Base-by-base conservation (phyloP, 2,113 vertebrate species). In the Mormoops blainvillei region DNA sequence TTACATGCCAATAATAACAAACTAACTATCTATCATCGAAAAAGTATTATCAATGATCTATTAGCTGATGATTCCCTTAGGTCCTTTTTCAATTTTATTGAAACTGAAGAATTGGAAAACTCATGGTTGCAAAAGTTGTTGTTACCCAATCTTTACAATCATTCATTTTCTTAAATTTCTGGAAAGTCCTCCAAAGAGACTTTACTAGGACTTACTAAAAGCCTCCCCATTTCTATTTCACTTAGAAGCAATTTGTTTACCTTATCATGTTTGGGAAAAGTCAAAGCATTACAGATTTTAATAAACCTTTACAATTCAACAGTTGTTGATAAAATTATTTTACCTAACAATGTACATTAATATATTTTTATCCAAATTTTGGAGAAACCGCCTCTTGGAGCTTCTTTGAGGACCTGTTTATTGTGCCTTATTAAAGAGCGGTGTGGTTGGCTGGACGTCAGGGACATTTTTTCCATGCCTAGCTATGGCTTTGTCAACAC, bases 21-120 rank as follows among this genome's bases (percentile, higher is more conserved):
- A 36, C 94, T 93, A 78, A 36, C 94, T 93, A 74, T 80, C 83
- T 89, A 24, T 97, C 94, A 89, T 89, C 73, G n/a, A 18, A 90
- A 97, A 73, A 19, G n/a, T 82, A 38, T 88, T 67, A 4, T 82
- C 86, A 91, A 91, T 91, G 83, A 85, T 71, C 20, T 91, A 68
- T 95, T 81, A 87, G 48, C 41, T 96, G 74, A 65, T 50, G 78
- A 15, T 73, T 78, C 54, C 58, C 58, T 73, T 65, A 48, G 43
- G 56, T 73, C 43, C 13, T 88, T 92, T 85, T 83, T 63, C 63
- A 89, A 20, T 73, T 87, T 93, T 86, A 52, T 54, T 83, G 50
- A 93, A 96, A 94, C 41, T 77, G 41, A 94, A 84, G 67, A 92
- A 82, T 20, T 89, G 67, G 73, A 77, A 94, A 93, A n/a, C 13